phyloP scores from a whole-genome alignment of 2,797 vertebrate genomes.

The Glyptemys insculpta region DNA sequence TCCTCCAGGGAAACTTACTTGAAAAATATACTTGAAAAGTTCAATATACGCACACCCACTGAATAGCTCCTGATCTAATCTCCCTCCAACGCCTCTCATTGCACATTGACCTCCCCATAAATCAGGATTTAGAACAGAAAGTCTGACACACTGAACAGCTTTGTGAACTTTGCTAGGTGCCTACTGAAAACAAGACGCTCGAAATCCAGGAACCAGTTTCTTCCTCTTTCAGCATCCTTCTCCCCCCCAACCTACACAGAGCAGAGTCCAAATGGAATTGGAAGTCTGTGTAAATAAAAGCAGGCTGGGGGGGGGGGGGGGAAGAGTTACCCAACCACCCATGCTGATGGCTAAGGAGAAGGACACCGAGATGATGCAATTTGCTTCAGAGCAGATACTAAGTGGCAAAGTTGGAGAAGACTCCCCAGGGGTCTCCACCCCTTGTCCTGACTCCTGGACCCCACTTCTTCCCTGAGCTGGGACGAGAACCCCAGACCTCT shows the following conservation, averaged over 20 bases:
- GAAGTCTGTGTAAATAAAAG: neutral
- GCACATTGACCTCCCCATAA: neutral
- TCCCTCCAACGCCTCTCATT: neutral
- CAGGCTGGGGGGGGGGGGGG: too few species aligned
- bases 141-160: neutral
- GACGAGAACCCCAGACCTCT: neutral
- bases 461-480: neutral
- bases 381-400: neutral
- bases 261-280: neutral
- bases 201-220: neutral
- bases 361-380: neutral
- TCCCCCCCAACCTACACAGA: neutral
- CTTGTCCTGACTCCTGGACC: neutral
- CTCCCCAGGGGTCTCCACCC: too few species aligned
- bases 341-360: neutral
- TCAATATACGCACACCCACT: neutral
- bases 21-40: too few species aligned
- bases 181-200: neutral
- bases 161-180: neutral
- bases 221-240: neutral
- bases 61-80: neutral
- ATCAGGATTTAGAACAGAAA: neutral
- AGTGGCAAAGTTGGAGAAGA: neutral
- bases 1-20: neutral
- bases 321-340: neutral